A percentile compares a stretch with the other conserved stretches of the same genome.
Conservation (phyloP, 2,888 invertebrate genomes). For the Drosophila ustulata region DNA sequence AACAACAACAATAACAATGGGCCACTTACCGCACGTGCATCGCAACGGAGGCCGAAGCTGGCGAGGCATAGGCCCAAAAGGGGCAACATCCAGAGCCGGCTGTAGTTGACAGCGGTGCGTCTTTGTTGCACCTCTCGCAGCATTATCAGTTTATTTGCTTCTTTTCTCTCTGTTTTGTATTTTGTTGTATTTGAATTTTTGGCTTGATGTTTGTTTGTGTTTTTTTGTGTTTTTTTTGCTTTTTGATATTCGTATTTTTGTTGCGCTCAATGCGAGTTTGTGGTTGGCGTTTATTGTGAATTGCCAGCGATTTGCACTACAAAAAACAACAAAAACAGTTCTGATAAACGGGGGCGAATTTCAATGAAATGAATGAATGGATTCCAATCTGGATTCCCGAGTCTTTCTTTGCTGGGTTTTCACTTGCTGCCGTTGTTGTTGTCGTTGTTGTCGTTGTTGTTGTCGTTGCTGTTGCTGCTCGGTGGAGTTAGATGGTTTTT, state of each 20-base stretch:
- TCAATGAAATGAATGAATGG: slow-evolving; percentile 35
- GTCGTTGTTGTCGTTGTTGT: slow-evolving; percentile 12
- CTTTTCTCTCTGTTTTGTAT: background rate
- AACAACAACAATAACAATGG: background rate
- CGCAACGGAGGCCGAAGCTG: slow-evolving; percentile 69
- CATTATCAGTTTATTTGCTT: slow-evolving; percentile 34
- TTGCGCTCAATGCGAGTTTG: slow-evolving; percentile 26
- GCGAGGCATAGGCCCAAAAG: slow-evolving; percentile 74
- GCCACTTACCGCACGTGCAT: slow-evolving; percentile 83
- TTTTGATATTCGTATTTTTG: slow-evolving; percentile 4
- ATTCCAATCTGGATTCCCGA: slow-evolving; percentile 25
- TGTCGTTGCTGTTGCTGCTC: slow-evolving; percentile 4
- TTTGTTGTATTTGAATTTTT: background rate
- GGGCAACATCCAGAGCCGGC: slow-evolving; percentile 61
- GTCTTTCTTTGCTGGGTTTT: slow-evolving; percentile 14
- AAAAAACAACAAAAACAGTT: slow-evolving; percentile 36
- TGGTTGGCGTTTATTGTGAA: slow-evolving; percentile 38
- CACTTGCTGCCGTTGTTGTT: slow-evolving; percentile 15
- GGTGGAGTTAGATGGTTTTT: slow-evolving; percentile 15
- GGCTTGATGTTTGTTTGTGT: slow-evolving; percentile 9
- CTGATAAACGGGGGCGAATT: slow-evolving; percentile 28
- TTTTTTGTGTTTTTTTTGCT: slow-evolving; percentile 1
- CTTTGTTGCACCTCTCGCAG: slow-evolving; percentile 51
- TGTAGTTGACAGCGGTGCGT: slow-evolving; percentile 29
- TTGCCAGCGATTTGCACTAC: slow-evolving; percentile 47